These are phyloP conservation scores for Drosophila kurseongensis DNA, from an alignment of 1,140 invertebrate species.

Conservation along the genomic window DNA sequence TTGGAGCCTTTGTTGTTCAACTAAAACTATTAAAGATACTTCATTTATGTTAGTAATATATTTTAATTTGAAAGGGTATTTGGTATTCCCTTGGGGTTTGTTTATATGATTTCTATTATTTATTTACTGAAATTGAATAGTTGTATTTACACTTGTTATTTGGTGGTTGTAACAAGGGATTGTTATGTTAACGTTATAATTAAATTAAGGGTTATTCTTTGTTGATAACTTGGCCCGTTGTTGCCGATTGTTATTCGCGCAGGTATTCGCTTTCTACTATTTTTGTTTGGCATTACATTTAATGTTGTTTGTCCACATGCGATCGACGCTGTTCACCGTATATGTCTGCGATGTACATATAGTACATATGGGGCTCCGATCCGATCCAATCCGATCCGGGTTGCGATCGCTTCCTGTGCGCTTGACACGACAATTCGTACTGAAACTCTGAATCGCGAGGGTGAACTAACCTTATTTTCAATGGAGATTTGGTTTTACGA, in stretches of 20 bases:
- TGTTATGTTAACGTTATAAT: background rate
- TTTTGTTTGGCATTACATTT: conserved; percentile 38
- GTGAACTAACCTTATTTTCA: conserved; percentile 73
- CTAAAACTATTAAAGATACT: no score
- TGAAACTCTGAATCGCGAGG: conserved; percentile 54
- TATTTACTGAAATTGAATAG: background rate
- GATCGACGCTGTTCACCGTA: conserved; percentile 16
- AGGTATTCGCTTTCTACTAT: conserved; percentile 12
- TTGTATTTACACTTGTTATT: background rate
- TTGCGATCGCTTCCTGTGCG: conserved; percentile 66
- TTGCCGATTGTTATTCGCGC: conserved; percentile 6
- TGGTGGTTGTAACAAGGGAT: background rate
- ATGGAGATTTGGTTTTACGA: conserved; percentile 62
- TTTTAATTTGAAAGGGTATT: no score
- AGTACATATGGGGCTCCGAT: conserved; percentile 7
- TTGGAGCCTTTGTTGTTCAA: background rate
- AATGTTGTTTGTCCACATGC: conserved; percentile 37
- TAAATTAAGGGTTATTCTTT: background rate
- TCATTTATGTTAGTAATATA: background rate
- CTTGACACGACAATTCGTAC: conserved; percentile 75
- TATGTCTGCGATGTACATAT: conserved; percentile 5
- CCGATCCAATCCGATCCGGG: conserved; percentile 42
- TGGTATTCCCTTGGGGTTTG: no score
- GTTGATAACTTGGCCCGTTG: background rate
- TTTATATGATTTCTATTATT: background rate